Evolutionary conservation across 2,888 invertebrate genomes (phyloP).

Genomic region (Scrobipalpa costella): DNA sequence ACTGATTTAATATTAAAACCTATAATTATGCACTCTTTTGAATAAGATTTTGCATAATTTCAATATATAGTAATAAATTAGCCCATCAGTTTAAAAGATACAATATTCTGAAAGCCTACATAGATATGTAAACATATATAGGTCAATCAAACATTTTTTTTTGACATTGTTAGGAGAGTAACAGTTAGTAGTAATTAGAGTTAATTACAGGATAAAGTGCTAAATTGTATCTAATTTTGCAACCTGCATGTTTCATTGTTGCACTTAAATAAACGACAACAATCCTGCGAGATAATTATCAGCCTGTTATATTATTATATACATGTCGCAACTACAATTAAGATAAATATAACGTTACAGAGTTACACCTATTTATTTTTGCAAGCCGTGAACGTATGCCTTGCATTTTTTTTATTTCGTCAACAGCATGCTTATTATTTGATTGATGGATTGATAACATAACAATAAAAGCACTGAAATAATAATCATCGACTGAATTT

Average conservation of each 20-base stretch:
- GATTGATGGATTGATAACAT: constrained; percentile 7
- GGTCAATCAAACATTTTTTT: too few species aligned
- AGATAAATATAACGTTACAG: constrained; percentile 8
- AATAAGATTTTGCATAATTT: neutral
- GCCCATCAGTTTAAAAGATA: too few species aligned
- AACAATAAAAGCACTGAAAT: constrained; percentile 1
- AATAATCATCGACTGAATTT: neutral
- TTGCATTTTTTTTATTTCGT: constrained; percentile 1
- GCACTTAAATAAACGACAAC: constrained; percentile 6
- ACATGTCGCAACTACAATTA: neutral
- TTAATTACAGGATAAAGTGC: too few species aligned
- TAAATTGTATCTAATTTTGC: constrained; percentile 1
- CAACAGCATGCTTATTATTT: constrained; percentile 8
- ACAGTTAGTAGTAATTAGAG: too few species aligned
- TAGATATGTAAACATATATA: too few species aligned
- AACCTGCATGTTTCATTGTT: constrained; percentile 7
- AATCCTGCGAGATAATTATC: constrained; percentile 13
- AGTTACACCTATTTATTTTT: constrained; percentile 11
- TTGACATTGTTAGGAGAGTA: too few species aligned
- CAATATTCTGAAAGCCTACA: too few species aligned
- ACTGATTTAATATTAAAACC: neutral
- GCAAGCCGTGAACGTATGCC: neutral
- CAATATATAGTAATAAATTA: neutral
- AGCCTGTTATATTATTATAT: constrained; percentile 2
- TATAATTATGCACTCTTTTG: neutral